Conservation (phyloP, 2,797 vertebrate species). For the Peromyscus aztecus region DNA sequence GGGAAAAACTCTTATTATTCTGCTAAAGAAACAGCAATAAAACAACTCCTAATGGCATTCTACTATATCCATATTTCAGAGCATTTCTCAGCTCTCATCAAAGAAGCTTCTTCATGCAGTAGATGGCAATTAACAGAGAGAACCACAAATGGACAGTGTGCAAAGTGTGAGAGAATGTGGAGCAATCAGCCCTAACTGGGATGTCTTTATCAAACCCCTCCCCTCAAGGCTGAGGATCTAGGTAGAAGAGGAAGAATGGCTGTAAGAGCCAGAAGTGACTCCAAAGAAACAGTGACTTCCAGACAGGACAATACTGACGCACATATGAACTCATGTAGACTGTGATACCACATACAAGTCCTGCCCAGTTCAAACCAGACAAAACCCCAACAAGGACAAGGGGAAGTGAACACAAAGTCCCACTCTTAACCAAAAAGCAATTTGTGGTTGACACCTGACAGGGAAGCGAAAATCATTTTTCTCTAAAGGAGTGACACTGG, state of each 20-base stretch:
- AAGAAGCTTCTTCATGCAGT: background rate
- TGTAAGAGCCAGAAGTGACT: background rate
- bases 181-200: background rate
- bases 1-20: background rate
- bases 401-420: background rate
- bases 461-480: background rate
- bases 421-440: background rate
- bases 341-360: background rate
- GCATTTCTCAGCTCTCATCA: background rate
- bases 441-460: background rate
- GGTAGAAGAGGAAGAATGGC: background rate
- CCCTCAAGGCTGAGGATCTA: background rate
- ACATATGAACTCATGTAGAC: background rate
- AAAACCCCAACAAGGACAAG: background rate
- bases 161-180: background rate
- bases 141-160: background rate
- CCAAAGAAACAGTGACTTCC: background rate
- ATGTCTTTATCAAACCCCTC: background rate
- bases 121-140: background rate
- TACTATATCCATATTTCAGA: background rate
- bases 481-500: background rate
- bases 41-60: background rate
- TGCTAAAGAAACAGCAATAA: background rate
- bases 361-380: background rate
- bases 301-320: background rate